Percentiles rank a stretch among this genome's conserved stretches.
phyloP scores from a whole-genome alignment of 2,113 vertebrate genomes.

The Hiodon alosoides region DNA sequence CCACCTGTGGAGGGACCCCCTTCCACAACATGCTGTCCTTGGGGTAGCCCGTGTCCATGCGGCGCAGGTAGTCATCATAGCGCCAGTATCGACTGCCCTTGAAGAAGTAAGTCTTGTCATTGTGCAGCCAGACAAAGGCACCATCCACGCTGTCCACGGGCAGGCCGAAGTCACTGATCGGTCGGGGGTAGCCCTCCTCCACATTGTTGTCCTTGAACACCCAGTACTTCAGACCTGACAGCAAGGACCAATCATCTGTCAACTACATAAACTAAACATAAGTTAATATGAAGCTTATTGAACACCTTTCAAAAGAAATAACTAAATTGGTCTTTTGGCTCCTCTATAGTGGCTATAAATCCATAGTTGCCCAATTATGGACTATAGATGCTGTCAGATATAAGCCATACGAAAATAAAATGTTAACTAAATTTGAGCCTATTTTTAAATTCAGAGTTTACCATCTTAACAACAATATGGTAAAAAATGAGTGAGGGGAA shows the following conservation, averaged over 20 bases:
- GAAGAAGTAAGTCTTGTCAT: slow-evolving; percentile 97
- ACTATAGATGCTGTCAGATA: no score
- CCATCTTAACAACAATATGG: no score
- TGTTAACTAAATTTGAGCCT: no score
- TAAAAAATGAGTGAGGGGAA: no score
- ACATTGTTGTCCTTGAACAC: slow-evolving; percentile 92
- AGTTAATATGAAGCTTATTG: not conserved
- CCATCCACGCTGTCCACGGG: slow-evolving; percentile 79
- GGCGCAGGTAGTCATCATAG: slow-evolving; percentile 76
- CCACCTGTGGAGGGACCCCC: slow-evolving; percentile 76
- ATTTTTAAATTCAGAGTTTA: no score
- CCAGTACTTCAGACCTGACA: slow-evolving; percentile 87
- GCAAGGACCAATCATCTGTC: slow-evolving; percentile 15
- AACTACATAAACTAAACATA: not conserved
- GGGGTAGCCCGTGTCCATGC: slow-evolving; percentile 87
- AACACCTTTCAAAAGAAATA: not conserved
- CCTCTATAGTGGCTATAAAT: no score
- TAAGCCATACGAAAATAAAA: no score
- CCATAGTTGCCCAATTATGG: no score
- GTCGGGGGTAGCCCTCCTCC: slow-evolving; percentile 88
- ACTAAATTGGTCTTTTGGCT: no score
- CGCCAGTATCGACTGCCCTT: slow-evolving; percentile 87
- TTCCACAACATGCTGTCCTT: slow-evolving; percentile 79
- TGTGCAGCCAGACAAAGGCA: slow-evolving; percentile 85
- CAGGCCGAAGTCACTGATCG: slow-evolving; percentile 84